Evolutionary conservation across 1,140 invertebrate species (phyloP).

Genomic region (Thrips palmi): DNA sequence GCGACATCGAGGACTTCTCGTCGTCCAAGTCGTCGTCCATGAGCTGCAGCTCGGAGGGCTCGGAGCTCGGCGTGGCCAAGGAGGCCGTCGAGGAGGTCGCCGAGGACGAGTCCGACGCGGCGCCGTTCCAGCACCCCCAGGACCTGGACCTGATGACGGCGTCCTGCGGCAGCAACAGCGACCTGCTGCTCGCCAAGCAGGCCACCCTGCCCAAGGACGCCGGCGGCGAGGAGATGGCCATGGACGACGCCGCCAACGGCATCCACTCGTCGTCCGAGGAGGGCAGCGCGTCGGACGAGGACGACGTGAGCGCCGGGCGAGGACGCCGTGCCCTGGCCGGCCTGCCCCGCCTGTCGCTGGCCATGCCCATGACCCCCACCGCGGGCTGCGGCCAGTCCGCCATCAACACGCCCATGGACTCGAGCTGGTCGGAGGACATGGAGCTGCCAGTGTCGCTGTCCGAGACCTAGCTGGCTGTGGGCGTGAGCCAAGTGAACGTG

Average conservation of each 20-base stretch:
- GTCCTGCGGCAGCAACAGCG: too few species aligned
- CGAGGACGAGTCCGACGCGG: slow-evolving; percentile 8
- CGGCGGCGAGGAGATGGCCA: slow-evolving; percentile 16
- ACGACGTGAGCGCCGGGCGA: too few species aligned
- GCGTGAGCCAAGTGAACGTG: too few species aligned
- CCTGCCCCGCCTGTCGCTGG: slow-evolving; percentile 1
- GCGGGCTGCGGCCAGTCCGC: slow-evolving; percentile 2
- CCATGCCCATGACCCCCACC: background rate
- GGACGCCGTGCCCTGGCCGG: too few species aligned
- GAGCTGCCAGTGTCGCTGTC: too few species aligned
- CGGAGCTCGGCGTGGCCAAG: background rate
- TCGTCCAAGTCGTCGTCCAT: slow-evolving; percentile 6
- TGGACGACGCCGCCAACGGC: slow-evolving; percentile 16
- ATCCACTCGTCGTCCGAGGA: slow-evolving; percentile 7
- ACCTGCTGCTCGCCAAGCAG: too few species aligned
- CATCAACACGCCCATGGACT: slow-evolving; percentile 9
- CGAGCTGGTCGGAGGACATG: slow-evolving; percentile 12
- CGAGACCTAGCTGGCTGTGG: too few species aligned
- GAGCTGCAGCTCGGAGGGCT: slow-evolving; percentile 8
- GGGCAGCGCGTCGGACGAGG: background rate
- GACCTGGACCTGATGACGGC: too few species aligned
- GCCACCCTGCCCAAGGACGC: slow-evolving; percentile 15
- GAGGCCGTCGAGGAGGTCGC: slow-evolving; percentile 13
- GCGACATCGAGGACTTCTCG: slow-evolving; percentile 6
- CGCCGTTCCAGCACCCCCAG: too few species aligned